Evolutionary conservation across 2,797 vertebrate species (phyloP), one percentile per base, ranked within the genome.

Genomic region (Setipinna tenuifilis): DNA sequence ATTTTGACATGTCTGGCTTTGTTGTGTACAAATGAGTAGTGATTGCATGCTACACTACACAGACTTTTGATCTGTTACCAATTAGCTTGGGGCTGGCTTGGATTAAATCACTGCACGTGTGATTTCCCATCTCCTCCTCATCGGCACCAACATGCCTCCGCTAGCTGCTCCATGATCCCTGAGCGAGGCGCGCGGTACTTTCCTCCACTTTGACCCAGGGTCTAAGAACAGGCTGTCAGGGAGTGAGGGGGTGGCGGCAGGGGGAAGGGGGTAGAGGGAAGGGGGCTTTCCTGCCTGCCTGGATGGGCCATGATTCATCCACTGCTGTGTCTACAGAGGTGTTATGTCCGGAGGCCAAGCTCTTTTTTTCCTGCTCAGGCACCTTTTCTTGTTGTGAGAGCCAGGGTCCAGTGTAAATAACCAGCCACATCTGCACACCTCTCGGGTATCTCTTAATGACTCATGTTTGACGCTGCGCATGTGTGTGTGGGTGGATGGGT

Each of bases 391-490:
- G 90, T 89, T 89, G 88, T 85, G 86, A 87, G 85, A 41, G 3
- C 2, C 14, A 10, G 35, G 19, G 71, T 78, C 71, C 19, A 44
- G 31, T 78, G 23, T 48, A 86, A 83, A 83, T 91, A 87, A 93
- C 94, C 91, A 87, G 75, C 82, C 89, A 87, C 93, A 92, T 93
- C 89, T 95, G 93, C 59, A 41, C 19, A 31, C 17, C 71, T 19
- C 71, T 78, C 35, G 17, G 31, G 71, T 41, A 21, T 44, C 71
- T 78, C 31, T 9, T 19, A 6, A 9, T 78, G 71, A 78, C 31
- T 78, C 71, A 78, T 44, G 16, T 19, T 21, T 54, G 35, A 41
- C 71, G 71, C n/a, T 78, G 71, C 44, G 71, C 16, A 14, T 78
- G 91, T 46, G 81, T 86, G 87, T 35, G 68, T 14, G 62, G 11